A percentile compares a stretch with the other conserved stretches of the same genome.
phyloP scores from a whole-genome alignment of 1,140 invertebrate genomes.

The Drosophila ironensis region DNA sequence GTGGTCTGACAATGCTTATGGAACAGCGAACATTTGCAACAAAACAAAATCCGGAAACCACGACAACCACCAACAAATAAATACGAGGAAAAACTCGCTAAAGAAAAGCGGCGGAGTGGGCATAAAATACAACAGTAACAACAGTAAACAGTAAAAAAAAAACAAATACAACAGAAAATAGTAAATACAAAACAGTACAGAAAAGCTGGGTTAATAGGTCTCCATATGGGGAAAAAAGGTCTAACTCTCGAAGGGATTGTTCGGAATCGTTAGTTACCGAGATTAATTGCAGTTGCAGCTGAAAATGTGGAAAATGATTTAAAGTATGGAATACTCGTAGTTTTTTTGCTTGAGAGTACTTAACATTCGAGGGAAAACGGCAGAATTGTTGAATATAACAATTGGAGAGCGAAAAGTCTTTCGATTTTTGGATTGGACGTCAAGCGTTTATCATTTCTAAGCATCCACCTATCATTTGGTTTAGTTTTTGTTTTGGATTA shows the following conservation, averaged over 20 bases:
- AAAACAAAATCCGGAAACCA: constrained; percentile 60
- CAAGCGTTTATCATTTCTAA: too few species aligned
- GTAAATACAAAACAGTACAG: constrained; percentile 1
- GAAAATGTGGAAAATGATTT: too few species aligned
- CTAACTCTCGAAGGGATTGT: constrained; percentile 20
- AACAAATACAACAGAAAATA: neutral
- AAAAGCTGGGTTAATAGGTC: constrained; percentile 38
- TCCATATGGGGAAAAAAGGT: constrained; percentile 19
- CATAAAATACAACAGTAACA: too few species aligned
- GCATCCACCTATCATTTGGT: too few species aligned
- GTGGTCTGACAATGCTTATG: constrained; percentile 54
- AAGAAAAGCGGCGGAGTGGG: constrained; percentile 1
- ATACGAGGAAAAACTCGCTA: constrained; percentile 12
- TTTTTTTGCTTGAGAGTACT: too few species aligned
- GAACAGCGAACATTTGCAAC: constrained; percentile 44
- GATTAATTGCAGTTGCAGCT: constrained; percentile 1
- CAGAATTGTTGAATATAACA: too few species aligned
- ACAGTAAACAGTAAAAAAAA: neutral
- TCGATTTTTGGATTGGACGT: too few species aligned
- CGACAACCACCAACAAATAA: constrained; percentile 55
- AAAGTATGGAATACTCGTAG: too few species aligned
- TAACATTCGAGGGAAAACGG: too few species aligned
- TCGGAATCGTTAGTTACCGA: neutral
- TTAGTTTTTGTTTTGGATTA: too few species aligned
- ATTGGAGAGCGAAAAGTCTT: too few species aligned